Conservation (phyloP, 2,888 invertebrate genomes). For the Platypus cylindrus region DNA sequence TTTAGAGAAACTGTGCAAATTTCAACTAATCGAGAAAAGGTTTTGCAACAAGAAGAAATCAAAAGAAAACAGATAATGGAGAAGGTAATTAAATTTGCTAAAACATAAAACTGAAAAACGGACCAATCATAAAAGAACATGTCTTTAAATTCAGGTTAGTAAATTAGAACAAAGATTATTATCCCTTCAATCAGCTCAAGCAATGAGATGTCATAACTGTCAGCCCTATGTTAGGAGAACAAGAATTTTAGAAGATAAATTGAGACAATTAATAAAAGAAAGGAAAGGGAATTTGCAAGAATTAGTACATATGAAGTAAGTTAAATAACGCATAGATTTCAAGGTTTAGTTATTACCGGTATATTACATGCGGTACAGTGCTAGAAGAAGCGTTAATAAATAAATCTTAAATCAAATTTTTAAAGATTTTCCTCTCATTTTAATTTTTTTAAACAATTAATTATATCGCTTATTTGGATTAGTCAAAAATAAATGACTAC, state of each 20-base stretch:
- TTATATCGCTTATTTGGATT: too few relatives aligned
- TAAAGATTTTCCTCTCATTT: too few relatives aligned
- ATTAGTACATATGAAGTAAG: conserved; percentile 69
- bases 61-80: conserved; percentile 49
- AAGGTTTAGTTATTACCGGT: too few relatives aligned
- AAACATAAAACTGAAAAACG: background rate
- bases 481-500: too few relatives aligned
- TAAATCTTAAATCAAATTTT: too few relatives aligned
- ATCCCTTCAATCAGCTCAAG: conserved; percentile 57
- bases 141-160: conserved; percentile 41
- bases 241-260: conserved; percentile 48
- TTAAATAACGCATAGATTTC: too few relatives aligned
- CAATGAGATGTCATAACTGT: conserved; percentile 55
- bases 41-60: conserved; percentile 51
- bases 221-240: conserved; percentile 49
- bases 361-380: too few relatives aligned
- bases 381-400: too few relatives aligned
- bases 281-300: conserved; percentile 59
- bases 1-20: conserved; percentile 66
- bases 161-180: conserved; percentile 57
- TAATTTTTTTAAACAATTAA: too few relatives aligned
- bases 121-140: background rate
- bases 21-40: conserved; percentile 54
- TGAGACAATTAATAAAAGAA: conserved; percentile 47
- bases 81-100: conserved; percentile 47